Evolutionary conservation across 1,140 invertebrate species (phyloP).

Genomic region (Bombus confusus): DNA sequence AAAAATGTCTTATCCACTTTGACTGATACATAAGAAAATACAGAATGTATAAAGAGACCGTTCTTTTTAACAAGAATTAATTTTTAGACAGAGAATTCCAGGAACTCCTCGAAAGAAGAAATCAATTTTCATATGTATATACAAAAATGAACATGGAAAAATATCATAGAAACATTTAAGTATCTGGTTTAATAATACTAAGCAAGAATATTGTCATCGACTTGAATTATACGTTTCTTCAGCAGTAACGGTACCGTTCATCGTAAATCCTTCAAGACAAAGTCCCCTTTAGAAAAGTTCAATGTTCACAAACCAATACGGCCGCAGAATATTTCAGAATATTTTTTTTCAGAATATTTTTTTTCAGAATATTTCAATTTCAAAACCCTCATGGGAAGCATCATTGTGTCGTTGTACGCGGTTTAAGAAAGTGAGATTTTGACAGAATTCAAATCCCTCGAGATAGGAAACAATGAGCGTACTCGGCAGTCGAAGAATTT

Average conservation of each 20-base stretch:
- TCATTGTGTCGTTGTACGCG: not conserved
- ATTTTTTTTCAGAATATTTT: no score
- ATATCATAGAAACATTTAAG: not conserved
- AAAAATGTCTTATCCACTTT: no score
- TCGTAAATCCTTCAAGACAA: not conserved
- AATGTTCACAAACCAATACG: no score
- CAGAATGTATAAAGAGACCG: no score
- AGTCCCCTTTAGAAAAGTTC: not conserved
- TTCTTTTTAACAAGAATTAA: no score
- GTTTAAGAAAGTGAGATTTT: not conserved
- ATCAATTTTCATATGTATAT: no score
- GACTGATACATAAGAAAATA: no score
- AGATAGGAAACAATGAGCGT: not conserved
- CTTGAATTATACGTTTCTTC: not conserved
- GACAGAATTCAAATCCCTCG: slow-evolving; percentile 3
- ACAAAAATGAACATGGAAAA: not conserved
- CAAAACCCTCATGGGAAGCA: not conserved
- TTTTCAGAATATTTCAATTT: not conserved
- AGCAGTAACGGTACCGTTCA: not conserved
- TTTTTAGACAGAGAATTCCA: no score
- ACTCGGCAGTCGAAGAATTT: not conserved
- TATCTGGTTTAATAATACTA: fast-evolving
- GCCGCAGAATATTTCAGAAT: no score
- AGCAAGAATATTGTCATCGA: no score
- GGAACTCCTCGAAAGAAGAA: no score